phyloP scores from a whole-genome alignment of 1,140 invertebrate genomes.

The Leptinotarsa defecta region DNA sequence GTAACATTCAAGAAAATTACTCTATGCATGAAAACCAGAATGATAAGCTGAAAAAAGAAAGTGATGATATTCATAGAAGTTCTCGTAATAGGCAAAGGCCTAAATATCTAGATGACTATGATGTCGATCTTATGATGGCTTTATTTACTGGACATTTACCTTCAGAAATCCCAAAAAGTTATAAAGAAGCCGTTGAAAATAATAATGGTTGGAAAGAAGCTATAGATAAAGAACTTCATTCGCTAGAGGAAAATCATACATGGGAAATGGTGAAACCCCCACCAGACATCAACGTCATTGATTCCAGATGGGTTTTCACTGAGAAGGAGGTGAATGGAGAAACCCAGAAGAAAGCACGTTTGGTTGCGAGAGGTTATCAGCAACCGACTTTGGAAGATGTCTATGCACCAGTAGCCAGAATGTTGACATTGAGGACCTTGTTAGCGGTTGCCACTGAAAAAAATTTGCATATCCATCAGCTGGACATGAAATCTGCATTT shows the following conservation, averaged over 20 bases:
- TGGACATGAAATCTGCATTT: slow-evolving; percentile 56
- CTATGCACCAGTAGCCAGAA: slow-evolving; percentile 47
- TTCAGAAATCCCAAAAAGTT: not conserved
- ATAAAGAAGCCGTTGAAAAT: not conserved
- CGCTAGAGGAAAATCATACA: slow-evolving; percentile 42
- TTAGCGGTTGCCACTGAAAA: slow-evolving; percentile 26
- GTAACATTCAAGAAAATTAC: not conserved
- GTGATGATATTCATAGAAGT: slow-evolving; percentile 2
- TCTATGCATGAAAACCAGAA: slow-evolving; percentile 20
- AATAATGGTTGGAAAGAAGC: slow-evolving; percentile 35
- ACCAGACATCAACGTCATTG: slow-evolving; percentile 38
- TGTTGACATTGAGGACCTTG: slow-evolving; percentile 30
- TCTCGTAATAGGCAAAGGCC: not conserved
- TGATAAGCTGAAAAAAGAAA: slow-evolving; percentile 24
- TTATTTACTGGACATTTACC: slow-evolving; percentile 29
- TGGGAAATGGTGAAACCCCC: slow-evolving; percentile 46
- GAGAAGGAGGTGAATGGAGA: slow-evolving; percentile 12
- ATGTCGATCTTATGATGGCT: slow-evolving; percentile 12
- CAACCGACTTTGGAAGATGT: slow-evolving; percentile 53
- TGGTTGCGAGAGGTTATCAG: slow-evolving; percentile 56
- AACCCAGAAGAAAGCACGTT: slow-evolving; percentile 51
- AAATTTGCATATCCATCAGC: slow-evolving; percentile 47
- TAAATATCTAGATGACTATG: slow-evolving; percentile 12
- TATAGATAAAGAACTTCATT: slow-evolving; percentile 45
- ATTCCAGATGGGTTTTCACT: slow-evolving; percentile 52